phyloP scores from a whole-genome alignment of 1,140 invertebrate genomes.

The Drosophila sp. region DNA sequence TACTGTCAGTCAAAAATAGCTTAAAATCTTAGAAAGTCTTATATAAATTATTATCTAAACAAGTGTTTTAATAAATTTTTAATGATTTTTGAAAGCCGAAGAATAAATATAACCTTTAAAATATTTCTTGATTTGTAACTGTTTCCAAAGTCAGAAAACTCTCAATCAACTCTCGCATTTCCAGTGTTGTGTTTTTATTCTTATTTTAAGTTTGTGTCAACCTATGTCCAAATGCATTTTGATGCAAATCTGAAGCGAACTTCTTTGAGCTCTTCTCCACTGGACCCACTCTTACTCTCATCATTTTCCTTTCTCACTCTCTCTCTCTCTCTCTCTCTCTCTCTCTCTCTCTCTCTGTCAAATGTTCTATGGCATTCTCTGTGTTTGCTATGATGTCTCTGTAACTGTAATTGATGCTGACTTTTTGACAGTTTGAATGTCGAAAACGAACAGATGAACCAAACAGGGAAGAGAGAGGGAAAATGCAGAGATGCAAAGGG shows the following conservation, averaged over 20 bases:
- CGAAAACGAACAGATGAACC: slow-evolving; percentile 70
- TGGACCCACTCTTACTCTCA: slow-evolving; percentile 14
- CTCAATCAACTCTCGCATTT: slow-evolving; percentile 32
- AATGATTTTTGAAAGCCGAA: too few species aligned
- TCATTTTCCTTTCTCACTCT: background rate
- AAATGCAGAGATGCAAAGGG: background rate
- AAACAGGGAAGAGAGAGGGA: background rate
- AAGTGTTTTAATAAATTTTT: too few species aligned
- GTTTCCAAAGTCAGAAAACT: background rate
- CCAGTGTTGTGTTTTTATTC: slow-evolving; percentile 2
- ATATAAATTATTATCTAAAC: too few species aligned
- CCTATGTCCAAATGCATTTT: slow-evolving; percentile 73
- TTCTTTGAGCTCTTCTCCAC: slow-evolving; percentile 61
- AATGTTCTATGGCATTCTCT: slow-evolving; percentile 37
- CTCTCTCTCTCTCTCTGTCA: too few species aligned
- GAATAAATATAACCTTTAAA: too few species aligned
- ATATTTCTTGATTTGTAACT: background rate
- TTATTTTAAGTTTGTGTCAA: slow-evolving; percentile 16
- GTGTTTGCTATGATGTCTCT: slow-evolving; percentile 70
- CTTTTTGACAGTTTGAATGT: slow-evolving; percentile 83
- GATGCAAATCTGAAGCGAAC: slow-evolving; percentile 74
- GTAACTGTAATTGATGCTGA: slow-evolving; percentile 83
- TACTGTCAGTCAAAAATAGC: too few species aligned
- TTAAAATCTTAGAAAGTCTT: too few species aligned
- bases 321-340: background rate